phyloP scores from a whole-genome alignment of 2,888 invertebrate genomes.

The Hemistola chrysoprasaria region DNA sequence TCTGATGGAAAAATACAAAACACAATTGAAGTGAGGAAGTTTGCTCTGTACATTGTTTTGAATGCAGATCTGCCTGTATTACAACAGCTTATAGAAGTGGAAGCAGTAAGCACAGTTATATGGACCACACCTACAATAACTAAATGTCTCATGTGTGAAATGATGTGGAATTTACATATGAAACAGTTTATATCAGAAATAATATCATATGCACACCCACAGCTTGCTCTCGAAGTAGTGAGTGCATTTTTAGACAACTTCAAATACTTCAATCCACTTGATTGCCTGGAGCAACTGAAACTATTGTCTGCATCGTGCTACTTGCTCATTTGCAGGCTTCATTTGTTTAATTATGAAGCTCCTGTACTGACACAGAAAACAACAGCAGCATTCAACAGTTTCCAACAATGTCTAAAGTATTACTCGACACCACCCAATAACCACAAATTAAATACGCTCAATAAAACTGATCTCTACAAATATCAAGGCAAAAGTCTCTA shows the following conservation, averaged over 20 bases:
- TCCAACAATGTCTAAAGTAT: conserved; percentile 55
- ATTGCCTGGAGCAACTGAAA: conserved; percentile 49
- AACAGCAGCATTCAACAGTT: conserved; percentile 40
- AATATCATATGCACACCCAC: conserved; percentile 53
- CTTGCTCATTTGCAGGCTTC: conserved; percentile 52
- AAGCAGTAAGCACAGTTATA: conserved; percentile 57
- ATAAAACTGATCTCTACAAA: conserved; percentile 53
- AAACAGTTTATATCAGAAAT: conserved; percentile 58
- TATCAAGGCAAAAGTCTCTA: conserved; percentile 55
- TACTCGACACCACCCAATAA: conserved; percentile 59
- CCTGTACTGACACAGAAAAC: conserved; percentile 31
- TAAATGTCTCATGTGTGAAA: conserved; percentile 63
- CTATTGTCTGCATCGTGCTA: conserved; percentile 53
- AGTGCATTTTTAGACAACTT: conserved; percentile 55
- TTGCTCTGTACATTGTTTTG: conserved; percentile 60
- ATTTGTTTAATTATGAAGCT: conserved; percentile 47
- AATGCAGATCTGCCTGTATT: conserved; percentile 60
- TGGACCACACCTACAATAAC: conserved; percentile 64
- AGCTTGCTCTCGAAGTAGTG: conserved; percentile 56
- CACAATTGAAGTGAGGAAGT: conserved; percentile 47
- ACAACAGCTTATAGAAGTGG: conserved; percentile 51
- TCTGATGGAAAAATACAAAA: conserved; percentile 32
- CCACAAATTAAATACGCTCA: conserved; percentile 45
- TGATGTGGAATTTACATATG: conserved; percentile 63
- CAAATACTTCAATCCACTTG: conserved; percentile 56